Evolutionary conservation across 2,797 vertebrate genomes (phyloP).

Genomic region (Cirrhinus molitorella): DNA sequence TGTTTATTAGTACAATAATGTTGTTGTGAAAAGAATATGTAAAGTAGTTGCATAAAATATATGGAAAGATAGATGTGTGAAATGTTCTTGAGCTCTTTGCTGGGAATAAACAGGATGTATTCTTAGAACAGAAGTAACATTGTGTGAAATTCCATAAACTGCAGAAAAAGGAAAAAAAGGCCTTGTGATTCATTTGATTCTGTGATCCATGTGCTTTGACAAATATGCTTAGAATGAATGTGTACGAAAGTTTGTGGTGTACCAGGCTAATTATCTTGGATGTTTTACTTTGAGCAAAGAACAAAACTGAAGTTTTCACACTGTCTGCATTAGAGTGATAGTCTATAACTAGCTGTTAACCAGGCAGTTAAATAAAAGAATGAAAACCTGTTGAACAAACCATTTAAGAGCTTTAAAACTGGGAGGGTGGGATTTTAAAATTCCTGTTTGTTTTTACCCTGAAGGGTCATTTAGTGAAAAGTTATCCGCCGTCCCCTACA

Average conservation of each 20-base stretch:
- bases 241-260: neutral
- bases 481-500: neutral
- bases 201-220: neutral
- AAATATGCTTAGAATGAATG: neutral
- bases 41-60: neutral
- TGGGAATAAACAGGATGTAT: neutral
- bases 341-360: neutral
- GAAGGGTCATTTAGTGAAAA: neutral
- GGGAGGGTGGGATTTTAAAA: neutral
- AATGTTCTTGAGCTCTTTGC: neutral
- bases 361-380: neutral
- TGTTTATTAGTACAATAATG: neutral
- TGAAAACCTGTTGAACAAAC: slow-evolving; percentile 19
- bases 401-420: slow-evolving; percentile 3
- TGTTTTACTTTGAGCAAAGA: slow-evolving; percentile 1
- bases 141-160: neutral
- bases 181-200: slow-evolving; percentile 2
- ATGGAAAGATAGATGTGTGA: neutral
- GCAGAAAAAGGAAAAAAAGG: neutral
- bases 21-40: neutral
- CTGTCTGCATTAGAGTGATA: neutral
- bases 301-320: neutral
- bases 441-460: slow-evolving; percentile 13
- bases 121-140: neutral
- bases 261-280: neutral